Conservation (phyloP, 2,888 invertebrate genomes). For the Cheilosia pagana region DNA sequence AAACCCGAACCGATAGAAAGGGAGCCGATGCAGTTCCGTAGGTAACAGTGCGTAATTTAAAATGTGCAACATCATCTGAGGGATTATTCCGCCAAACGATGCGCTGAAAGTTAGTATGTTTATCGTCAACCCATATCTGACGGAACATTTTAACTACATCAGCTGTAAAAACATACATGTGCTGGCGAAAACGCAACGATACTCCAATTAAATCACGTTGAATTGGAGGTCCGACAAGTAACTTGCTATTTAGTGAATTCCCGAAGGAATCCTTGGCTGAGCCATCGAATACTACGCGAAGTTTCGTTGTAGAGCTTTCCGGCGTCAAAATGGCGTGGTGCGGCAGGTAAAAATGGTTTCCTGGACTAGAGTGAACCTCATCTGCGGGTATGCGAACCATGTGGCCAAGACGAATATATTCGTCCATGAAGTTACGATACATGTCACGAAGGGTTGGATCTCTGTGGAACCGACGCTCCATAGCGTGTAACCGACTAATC, state of each 20-base stretch:
- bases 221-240: slow-evolving; percentile 11
- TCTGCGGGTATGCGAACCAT: slow-evolving; percentile 48
- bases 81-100: slow-evolving; percentile 62
- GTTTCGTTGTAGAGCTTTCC: slow-evolving; percentile 64
- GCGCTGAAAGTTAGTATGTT: slow-evolving; percentile 66
- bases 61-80: slow-evolving; percentile 42
- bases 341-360: slow-evolving; percentile 57
- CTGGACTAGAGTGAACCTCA: slow-evolving; percentile 29
- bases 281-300: slow-evolving; percentile 66
- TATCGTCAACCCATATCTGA: slow-evolving; percentile 62
- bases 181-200: slow-evolving; percentile 2
- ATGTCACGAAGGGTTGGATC: slow-evolving; percentile 15
- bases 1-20: slow-evolving; percentile 55
- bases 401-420: slow-evolving; percentile 62
- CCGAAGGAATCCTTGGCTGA: slow-evolving; percentile 8
- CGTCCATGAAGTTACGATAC: slow-evolving; percentile 61
- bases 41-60: slow-evolving; percentile 61
- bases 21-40: slow-evolving; percentile 68
- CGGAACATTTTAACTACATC: slow-evolving; percentile 22
- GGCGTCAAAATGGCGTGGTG: slow-evolving; percentile 68
- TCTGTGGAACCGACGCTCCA: slow-evolving; percentile 51
- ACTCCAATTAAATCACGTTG: slow-evolving; percentile 17
- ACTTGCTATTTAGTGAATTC: slow-evolving; percentile 5
- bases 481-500: slow-evolving; percentile 41
- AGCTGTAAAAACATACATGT: background rate